Percentiles rank a stretch among this genome's conserved stretches.
phyloP scores from a whole-genome alignment of 2,113 vertebrate genomes.

The Indri indri region DNA sequence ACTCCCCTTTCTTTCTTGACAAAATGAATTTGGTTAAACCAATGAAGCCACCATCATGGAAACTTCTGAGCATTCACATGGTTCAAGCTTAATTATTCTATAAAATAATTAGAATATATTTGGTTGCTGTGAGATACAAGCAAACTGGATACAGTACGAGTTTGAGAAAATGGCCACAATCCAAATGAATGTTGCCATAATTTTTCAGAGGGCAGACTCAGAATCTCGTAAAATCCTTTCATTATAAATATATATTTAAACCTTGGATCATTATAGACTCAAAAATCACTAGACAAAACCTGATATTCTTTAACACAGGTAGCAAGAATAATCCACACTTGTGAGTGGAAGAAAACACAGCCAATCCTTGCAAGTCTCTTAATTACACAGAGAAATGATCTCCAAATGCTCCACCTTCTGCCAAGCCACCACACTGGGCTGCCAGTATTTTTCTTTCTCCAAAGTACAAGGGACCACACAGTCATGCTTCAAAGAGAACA shows the following conservation, averaged over 20 bases:
- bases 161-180: slow-evolving; percentile 61
- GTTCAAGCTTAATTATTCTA: slow-evolving; percentile 54
- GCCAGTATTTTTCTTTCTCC: not conserved
- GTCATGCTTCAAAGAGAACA: slow-evolving; percentile 33
- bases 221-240: slow-evolving; percentile 71
- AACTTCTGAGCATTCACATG: slow-evolving; percentile 57
- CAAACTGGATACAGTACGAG: not conserved
- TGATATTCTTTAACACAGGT: not conserved
- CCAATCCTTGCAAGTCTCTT: not conserved
- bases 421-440: not conserved
- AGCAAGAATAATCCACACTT: not conserved
- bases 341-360: slow-evolving; percentile 18
- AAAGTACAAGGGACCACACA: not conserved
- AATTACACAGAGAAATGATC: slow-evolving; percentile 47
- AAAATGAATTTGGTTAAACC: slow-evolving; percentile 66
- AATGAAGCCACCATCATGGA: slow-evolving; percentile 56
- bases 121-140: slow-evolving; percentile 33
- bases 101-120: not conserved
- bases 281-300: slow-evolving; percentile 46
- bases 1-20: slow-evolving; percentile 31
- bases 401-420: not conserved
- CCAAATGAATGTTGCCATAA: slow-evolving; percentile 54
- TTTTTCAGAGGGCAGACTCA: slow-evolving; percentile 60
- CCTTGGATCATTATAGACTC: slow-evolving; percentile 72
- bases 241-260: slow-evolving; percentile 42